Evolutionary conservation across 53 echinoderm and acorn worm species (phyloP), one percentile per base, ranked within the genome.

Genomic region (Actinopyga echinites): DNA sequence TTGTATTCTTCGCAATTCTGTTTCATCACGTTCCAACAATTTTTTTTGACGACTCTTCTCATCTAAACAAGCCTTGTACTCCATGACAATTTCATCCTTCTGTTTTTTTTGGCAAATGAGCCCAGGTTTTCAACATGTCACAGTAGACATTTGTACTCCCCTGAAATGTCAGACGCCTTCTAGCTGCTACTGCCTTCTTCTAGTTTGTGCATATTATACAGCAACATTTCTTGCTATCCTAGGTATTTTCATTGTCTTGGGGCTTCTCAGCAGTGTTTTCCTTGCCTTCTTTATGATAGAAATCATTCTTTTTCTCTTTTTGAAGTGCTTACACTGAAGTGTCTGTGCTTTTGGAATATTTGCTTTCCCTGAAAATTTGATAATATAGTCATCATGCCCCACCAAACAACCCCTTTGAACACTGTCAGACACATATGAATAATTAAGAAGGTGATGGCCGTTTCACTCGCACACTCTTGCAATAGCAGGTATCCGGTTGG

Each of bases 221-320:
- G 75, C 75, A 75, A 29, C 75, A 54, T 75, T 75, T 35, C 17
- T 75, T 20, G 75, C 75, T 49, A 54, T 12, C 26, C 49, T 45
- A 10, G 75, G 75, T 49, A 54, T 75, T 75, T 75, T 75, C 30
- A 28, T 7, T 10, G 26, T n/a, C 19, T 54, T 45, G 1, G 75
- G 49, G 22, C 54, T 45, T 2, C n/a, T 54, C 52, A 75, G 9
- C 11, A 24, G 8, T 26, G 24, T 54, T 23, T 73, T 73, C 38
- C 42, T 35, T 43, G 42, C 42, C 42, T 73, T 73, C 21, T 73
- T 73, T 8, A 73, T 73, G 19, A 73, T 19, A 13, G 74, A 6
- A 20, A 73, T 40, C 42, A 73, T 73, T 38, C 42, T 43, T 20
- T 20, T 40, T 13, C n/a, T 20, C 21, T 73, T 73, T 26, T 8